Evolutionary conservation across 2,113 vertebrate genomes (phyloP), one percentile per base, ranked within the genome.

Genomic region (Podarcis cretensis): DNA sequence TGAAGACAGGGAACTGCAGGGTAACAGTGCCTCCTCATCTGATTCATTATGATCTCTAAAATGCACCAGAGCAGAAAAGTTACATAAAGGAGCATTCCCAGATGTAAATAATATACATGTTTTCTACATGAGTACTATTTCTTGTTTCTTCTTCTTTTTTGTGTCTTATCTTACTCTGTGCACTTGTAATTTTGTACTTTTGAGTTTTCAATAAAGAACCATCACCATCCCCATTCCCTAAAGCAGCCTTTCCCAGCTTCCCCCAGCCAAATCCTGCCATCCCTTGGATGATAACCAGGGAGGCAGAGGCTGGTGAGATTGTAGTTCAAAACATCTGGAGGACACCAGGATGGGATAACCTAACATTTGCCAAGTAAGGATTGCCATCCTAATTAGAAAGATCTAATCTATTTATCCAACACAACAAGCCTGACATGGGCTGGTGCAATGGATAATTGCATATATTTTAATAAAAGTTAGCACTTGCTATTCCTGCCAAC

Each of bases 1-100:
- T 63, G 97, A 96, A 85, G 97, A 94, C 59, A 98, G 98, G 89
- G 97, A 97, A 94, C 96, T 92, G 16, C 94, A 93, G 1, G 95
- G 95, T 77, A 94, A 94, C 63, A 96, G 94, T 2, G 95, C 87
- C 83, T 97, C 96, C 92, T 97, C 96, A 91, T 94, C 94, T 2
- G 95, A 94, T 86, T 96, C 96, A 1, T 94, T 95, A 74, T 95
- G 94, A 79, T 95, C 93, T 94, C 97, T 97, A 81, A 82, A 89
- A 91, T 77, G 25, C 90, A 92, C 89, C 25, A 90, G 35, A 80
- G 85, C 85, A 87, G 69, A 73, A 57, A 94, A 30, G 90, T 21
- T 68, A 30, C 63, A 27, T 18, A 57, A 68, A 81, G 40, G 27
- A 54, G 8, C 1, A 13, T 88, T 87, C 81, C 30, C 7, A 88